A percentile compares a stretch with the other conserved stretches of the same genome.
Evolutionary conservation across 37 sponge, comb jelly and placozoan species (phyloP).

Genomic region (Cladorhizidae sp.): DNA sequence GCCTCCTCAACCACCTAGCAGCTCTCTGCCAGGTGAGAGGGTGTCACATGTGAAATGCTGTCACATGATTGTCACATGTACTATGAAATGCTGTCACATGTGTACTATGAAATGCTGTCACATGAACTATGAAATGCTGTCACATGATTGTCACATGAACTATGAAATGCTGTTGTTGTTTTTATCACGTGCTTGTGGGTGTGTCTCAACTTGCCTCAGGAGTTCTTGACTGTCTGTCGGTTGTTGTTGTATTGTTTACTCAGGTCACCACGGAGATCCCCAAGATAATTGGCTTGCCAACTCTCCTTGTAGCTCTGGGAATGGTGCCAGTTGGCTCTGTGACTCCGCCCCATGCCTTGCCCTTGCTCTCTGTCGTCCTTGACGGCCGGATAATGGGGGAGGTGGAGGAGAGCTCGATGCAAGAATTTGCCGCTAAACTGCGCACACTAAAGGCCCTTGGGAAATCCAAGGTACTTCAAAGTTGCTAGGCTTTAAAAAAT

Average conservation of each 20-base stretch:
- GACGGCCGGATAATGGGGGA: constrained; percentile 89
- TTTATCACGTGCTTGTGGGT: too few species aligned
- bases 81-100: too few species aligned
- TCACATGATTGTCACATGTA: too few species aligned
- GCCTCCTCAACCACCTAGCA: constrained; percentile 94
- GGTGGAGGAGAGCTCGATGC: constrained; percentile 19
- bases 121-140: too few species aligned
- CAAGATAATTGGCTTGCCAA: constrained; percentile 28
- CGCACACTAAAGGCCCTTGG: constrained; percentile 77
- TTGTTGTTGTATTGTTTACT: too few species aligned
- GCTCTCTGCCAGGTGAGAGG: constrained; percentile 61
- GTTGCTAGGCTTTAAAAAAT: too few species aligned
- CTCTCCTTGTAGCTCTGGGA: constrained; percentile 64
- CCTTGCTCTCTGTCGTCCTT: constrained; percentile 58
- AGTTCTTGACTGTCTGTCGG: too few species aligned
- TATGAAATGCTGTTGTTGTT: too few species aligned
- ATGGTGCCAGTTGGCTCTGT: constrained; percentile 54
- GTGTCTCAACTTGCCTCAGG: too few species aligned
- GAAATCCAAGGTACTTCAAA: constrained; percentile 44
- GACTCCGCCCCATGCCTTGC: background rate
- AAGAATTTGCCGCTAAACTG: constrained; percentile 58
- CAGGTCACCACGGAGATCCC: constrained; percentile 48
- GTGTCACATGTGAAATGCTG: too few species aligned
- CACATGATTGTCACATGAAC: too few species aligned
- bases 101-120: too few species aligned